Conservation (phyloP, 2,888 invertebrate genomes). For the Nycteola revayana region DNA sequence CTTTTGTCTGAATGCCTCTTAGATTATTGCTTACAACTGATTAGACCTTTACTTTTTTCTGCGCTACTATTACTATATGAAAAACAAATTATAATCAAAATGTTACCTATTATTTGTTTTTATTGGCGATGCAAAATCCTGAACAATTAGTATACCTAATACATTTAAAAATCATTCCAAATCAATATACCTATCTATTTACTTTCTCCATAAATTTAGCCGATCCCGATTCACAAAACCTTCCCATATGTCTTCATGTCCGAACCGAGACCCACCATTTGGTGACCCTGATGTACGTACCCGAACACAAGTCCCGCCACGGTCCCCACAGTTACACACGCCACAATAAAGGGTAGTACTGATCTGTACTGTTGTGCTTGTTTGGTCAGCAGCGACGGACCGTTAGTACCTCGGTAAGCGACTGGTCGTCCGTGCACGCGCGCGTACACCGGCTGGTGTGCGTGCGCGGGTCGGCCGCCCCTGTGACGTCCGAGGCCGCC, state of each 20-base stretch:
- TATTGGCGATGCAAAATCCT: too few species aligned
- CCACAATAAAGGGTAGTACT: slow-evolving; percentile 74
- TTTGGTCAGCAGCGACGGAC: slow-evolving; percentile 81
- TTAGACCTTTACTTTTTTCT: too few species aligned
- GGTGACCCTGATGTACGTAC: slow-evolving; percentile 31
- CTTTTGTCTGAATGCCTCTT: too few species aligned
- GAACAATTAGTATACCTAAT: too few species aligned
- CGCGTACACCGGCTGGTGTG: slow-evolving; percentile 58
- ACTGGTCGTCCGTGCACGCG: slow-evolving; percentile 61
- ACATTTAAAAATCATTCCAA: too few species aligned
- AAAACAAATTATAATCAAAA: too few species aligned
- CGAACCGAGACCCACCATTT: slow-evolving; percentile 37
- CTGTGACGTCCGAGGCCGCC: slow-evolving; percentile 78
- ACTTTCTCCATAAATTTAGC: too few species aligned
- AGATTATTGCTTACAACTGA: too few species aligned
- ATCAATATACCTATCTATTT: too few species aligned
- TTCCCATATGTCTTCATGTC: slow-evolving; percentile 30
- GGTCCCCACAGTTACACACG: slow-evolving; percentile 47
- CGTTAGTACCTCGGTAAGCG: slow-evolving; percentile 80
- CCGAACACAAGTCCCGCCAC: slow-evolving; percentile 34
- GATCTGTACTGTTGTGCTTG: slow-evolving; percentile 79
- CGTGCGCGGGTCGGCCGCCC: slow-evolving; percentile 71
- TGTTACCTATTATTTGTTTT: too few species aligned
- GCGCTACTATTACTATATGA: too few species aligned
- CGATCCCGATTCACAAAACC: slow-evolving; percentile 15